These are phyloP conservation scores for Nephila pilipes DNA, from an alignment of 1,140 invertebrate species.

Conservation along the genomic window DNA sequence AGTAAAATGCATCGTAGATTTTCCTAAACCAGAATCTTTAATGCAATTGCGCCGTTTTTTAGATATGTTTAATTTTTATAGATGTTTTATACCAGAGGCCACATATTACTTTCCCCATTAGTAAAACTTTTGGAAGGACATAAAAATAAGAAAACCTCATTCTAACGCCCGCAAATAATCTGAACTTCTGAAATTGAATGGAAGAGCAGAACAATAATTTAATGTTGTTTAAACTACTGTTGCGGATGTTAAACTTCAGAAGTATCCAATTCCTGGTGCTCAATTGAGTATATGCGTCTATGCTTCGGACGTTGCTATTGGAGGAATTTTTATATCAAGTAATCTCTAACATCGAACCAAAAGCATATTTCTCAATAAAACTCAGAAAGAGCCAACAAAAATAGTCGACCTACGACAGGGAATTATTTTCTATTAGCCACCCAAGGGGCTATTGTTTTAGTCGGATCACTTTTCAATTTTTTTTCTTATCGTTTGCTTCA, in stretches of 20 bases:
- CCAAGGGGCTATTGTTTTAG: no score
- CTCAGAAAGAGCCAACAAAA: constrained; percentile 55
- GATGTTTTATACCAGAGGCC: constrained; percentile 56
- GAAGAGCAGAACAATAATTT: neutral
- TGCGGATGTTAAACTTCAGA: neutral
- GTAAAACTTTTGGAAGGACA: neutral
- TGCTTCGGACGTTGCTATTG: neutral
- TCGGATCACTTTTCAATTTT: no score
- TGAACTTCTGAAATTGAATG: neutral
- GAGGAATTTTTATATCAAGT: constrained; percentile 42
- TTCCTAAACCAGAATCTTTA: constrained; percentile 79
- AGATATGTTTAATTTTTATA: constrained; percentile 81
- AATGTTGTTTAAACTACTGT: neutral
- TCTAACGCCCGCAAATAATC: neutral
- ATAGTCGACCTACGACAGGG: constrained; percentile 78
- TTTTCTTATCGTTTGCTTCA: no score
- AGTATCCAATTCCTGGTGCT: neutral
- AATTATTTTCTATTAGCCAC: constrained; percentile 79
- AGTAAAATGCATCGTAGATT: constrained; percentile 68
- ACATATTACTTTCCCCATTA: constrained; percentile 8
- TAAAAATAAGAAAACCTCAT: constrained; percentile 33
- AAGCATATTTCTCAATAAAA: constrained; percentile 28
- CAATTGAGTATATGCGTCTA: constrained; percentile 7
- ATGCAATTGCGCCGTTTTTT: no score
- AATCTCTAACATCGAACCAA: neutral